Base-by-base conservation (phyloP, 2,888 invertebrate species). In the Gnatocerus cornutus region DNA sequence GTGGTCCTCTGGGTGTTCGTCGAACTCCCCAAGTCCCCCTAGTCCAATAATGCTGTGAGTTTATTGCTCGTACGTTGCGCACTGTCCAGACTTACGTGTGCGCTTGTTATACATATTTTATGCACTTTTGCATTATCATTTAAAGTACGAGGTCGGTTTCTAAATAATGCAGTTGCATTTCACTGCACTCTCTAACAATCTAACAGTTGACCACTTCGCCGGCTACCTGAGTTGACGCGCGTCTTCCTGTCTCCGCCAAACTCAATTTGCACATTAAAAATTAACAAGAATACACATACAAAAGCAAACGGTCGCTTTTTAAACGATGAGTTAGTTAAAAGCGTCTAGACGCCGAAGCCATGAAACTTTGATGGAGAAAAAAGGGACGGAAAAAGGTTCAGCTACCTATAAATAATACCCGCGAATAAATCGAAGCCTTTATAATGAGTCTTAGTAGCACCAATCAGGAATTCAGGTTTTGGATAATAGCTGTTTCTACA, bases 51-150 rank as follows among this genome's bases (percentile, higher is more conserved):
- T 74, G 66, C 69, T 48, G 66, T 67, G 68, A 74, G 67, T 76
- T 76, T 76, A 76, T 74, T 58, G 59, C 72, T 68, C 58, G 69
- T 68, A 70, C 69, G 67, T 72, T 72, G 50, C 62, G 56, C 55
- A 53, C 56, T 63, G 68, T 67, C 72, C 72, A 68, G 71, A 71
- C 72, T 65, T 66, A 68, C 56, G 71, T 68, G 62, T 66, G 66
- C 71, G 68, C 59, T 66, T 46, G 52, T 29, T 69, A 68, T 75
- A 64, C 73, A 74, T 76, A 75, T 71, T 76, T 76, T 75, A 76
- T 75, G 62, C 69, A 70, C 71, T 74, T 74, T 73, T 73, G 74
- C 75, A 75, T 76, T 75, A 74, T 76, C 75, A 75, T 75, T 75
- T 71, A 69, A 73, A 73, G 59, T 72, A 69, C 71, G 69, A 66